These are phyloP conservation scores for Calypte anna DNA, from an alignment of 2,113 vertebrate genomes.

Conservation along the genomic window DNA sequence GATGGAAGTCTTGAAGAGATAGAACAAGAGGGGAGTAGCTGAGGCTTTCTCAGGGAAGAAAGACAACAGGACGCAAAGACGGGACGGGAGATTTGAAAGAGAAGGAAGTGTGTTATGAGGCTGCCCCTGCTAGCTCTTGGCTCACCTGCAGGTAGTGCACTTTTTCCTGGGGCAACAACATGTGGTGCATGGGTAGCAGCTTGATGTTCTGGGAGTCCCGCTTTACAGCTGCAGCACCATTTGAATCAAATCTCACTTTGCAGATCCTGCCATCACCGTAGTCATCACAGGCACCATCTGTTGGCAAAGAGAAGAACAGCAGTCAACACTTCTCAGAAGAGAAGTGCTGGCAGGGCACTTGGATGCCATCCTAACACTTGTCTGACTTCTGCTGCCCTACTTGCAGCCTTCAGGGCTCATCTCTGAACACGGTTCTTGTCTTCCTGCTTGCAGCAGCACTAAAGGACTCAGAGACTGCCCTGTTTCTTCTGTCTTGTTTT, in stretches of 20 bases:
- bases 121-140: neutral
- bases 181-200: conserved; percentile 79
- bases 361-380: neutral
- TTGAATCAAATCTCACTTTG: conserved; percentile 82
- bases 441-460: neutral
- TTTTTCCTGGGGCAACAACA: conserved; percentile 80
- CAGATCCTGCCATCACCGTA: conserved; percentile 79
- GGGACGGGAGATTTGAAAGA: neutral
- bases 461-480: neutral
- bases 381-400: neutral
- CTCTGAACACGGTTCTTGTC: neutral
- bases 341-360: neutral
- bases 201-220: conserved; percentile 79
- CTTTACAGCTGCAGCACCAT: conserved; percentile 74
- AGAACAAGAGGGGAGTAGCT: neutral
- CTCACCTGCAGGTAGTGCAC: conserved; percentile 83
- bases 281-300: conserved; percentile 79
- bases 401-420: neutral
- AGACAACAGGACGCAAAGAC: neutral
- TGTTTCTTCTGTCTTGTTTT: neutral
- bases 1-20: neutral
- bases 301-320: conserved; percentile 13
- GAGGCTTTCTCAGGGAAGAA: neutral
- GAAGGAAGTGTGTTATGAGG: neutral
- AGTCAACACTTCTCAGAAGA: conserved; percentile 2